Percentiles rank a stretch among this genome's conserved stretches.
phyloP scores from a whole-genome alignment of 2,888 invertebrate species.

The Euplagia quadripunctaria region DNA sequence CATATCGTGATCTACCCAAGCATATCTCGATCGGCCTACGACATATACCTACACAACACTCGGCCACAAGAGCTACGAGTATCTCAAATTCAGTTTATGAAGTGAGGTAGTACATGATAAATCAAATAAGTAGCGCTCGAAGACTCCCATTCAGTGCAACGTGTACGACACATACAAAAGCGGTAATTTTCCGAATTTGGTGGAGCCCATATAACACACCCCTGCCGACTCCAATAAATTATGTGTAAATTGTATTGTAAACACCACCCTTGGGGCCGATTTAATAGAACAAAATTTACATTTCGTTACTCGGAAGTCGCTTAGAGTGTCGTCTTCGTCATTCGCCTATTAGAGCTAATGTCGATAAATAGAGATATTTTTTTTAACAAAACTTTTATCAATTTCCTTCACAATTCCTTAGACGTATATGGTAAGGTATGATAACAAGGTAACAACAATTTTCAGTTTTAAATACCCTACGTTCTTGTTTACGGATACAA shows the following conservation, averaged over 20 bases:
- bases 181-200: constrained; percentile 49
- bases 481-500: neutral
- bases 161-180: constrained; percentile 38
- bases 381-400: neutral
- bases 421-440: no score
- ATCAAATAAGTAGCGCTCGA: constrained; percentile 10
- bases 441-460: neutral
- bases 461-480: neutral
- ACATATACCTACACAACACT: neutral
- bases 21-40: no score
- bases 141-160: constrained; percentile 16
- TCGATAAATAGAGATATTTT: neutral
- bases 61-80: neutral
- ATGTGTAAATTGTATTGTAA: constrained; percentile 64
- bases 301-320: constrained; percentile 48
- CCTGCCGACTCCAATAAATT: constrained; percentile 58
- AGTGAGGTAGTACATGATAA: constrained; percentile 14
- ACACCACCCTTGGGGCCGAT: constrained; percentile 56
- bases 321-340: constrained; percentile 39
- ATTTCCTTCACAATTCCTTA: neutral
- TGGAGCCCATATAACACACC: constrained; percentile 48
- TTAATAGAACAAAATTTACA: constrained; percentile 64
- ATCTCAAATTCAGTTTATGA: constrained; percentile 8
- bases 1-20: no score
- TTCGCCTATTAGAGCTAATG: constrained; percentile 32